Evolutionary conservation across 2,888 invertebrate genomes (phyloP).

Genomic region (Drosophila longiperda): DNA sequence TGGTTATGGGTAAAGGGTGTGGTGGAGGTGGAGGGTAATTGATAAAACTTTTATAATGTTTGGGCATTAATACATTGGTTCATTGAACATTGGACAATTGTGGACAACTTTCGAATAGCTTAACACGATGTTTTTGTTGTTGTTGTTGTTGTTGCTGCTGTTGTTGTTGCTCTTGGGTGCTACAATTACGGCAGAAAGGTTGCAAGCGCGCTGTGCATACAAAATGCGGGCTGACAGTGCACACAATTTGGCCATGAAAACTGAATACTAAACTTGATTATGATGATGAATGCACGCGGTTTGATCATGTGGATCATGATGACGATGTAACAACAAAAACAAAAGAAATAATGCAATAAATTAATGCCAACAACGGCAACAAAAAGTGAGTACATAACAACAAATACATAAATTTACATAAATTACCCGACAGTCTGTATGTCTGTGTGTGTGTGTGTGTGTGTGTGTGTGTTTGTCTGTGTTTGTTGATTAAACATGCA

Average conservation of each 20-base stretch:
- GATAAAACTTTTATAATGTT: conserved; percentile 26
- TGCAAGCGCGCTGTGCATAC: conserved; percentile 32
- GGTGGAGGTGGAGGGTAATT: not conserved
- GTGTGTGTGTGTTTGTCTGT: conserved; percentile 20
- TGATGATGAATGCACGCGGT: conserved; percentile 19
- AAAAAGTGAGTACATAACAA: conserved; percentile 19
- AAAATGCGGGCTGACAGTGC: conserved; percentile 34
- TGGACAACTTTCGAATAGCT: conserved; percentile 68
- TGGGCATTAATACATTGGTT: conserved; percentile 50
- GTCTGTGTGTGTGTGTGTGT: conserved; percentile 7
- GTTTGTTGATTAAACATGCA: conserved; percentile 56
- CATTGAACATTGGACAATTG: conserved; percentile 67
- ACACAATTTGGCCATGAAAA: conserved; percentile 62
- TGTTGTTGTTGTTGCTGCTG: conserved; percentile 16
- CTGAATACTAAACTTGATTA: conserved; percentile 34
- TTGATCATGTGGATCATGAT: conserved; percentile 11
- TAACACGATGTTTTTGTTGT: conserved; percentile 29
- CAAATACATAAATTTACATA: conserved; percentile 52
- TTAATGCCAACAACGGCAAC: conserved; percentile 23
- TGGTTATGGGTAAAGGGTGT: conserved; percentile 4
- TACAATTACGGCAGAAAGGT: conserved; percentile 59
- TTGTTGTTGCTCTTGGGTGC: conserved; percentile 39
- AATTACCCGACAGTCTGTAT: conserved; percentile 13
- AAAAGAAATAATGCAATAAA: conserved; percentile 19
- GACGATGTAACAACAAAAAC: conserved; percentile 22